These are phyloP conservation scores for Drosophila obscura DNA, from an alignment of 1,140 invertebrate species.

Conservation along the genomic window DNA sequence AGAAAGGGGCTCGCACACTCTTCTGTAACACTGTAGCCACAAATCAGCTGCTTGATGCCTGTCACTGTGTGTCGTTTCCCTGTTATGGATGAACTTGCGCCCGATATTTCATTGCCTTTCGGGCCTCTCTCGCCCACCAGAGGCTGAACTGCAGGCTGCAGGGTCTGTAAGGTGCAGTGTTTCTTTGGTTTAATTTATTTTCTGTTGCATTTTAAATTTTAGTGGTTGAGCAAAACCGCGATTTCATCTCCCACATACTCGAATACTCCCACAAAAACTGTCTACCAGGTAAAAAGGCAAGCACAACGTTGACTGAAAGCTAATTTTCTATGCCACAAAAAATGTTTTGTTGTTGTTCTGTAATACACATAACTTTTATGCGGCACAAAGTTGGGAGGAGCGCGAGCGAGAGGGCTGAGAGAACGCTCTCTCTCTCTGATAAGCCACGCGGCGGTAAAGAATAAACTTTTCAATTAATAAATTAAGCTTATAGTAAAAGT, in stretches of 20 bases:
- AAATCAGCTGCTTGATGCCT: background rate
- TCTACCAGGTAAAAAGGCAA: constrained; percentile 44
- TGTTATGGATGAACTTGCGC: too few species aligned
- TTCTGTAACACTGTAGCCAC: background rate
- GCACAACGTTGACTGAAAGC: constrained; percentile 57
- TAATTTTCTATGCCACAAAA: constrained; percentile 54
- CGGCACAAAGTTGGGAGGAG: constrained; percentile 2
- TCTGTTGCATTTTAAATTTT: constrained; percentile 43
- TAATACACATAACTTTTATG: constrained; percentile 61
- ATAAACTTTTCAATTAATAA: constrained; percentile 75
- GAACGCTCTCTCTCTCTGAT: constrained; percentile 17
- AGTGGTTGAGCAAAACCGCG: constrained; percentile 20
- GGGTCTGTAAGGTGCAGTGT: background rate
- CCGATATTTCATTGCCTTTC: too few species aligned
- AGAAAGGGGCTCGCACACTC: background rate
- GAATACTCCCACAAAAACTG: background rate
- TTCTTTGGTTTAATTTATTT: constrained; percentile 42
- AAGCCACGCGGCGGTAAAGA: constrained; percentile 46
- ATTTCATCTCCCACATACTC: background rate
- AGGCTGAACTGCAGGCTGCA: too few species aligned
- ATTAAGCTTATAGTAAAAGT: constrained; percentile 50
- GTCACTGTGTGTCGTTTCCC: too few species aligned
- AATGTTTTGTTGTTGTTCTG: constrained; percentile 41
- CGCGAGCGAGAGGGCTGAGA: background rate
- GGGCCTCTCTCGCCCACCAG: too few species aligned